Conservation (phyloP, 2,113 vertebrate genomes). For the Haliaeetus leucogaster region DNA sequence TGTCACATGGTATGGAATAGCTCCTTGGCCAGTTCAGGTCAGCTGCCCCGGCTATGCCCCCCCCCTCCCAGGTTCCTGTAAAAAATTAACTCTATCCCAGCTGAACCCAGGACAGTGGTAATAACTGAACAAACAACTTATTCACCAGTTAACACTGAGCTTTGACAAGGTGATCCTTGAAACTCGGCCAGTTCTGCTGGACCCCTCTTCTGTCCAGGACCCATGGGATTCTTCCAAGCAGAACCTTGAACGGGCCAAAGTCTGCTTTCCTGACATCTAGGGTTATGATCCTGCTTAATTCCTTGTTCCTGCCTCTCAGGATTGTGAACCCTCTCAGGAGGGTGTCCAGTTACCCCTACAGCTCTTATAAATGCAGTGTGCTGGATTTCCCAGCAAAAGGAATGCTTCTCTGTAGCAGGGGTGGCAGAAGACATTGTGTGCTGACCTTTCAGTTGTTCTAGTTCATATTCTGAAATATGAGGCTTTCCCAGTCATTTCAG, state of each 20-base stretch:
- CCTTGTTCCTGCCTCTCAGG: not conserved
- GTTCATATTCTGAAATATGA: not conserved
- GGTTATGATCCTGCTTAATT: not conserved
- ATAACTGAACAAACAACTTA: fast-evolving
- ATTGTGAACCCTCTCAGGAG: not conserved
- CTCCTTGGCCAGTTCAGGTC: no score
- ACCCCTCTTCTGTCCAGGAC: not conserved
- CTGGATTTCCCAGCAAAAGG: not conserved
- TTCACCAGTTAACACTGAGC: fast-evolving
- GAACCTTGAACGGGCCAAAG: not conserved
- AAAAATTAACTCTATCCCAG: no score
- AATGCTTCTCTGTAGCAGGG: not conserved
- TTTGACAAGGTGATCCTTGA: not conserved
- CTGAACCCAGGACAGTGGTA: no score
- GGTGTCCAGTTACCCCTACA: not conserved
- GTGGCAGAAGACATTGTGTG: not conserved
- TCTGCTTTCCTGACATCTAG: not conserved
- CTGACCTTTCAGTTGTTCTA: not conserved
- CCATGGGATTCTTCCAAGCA: not conserved
- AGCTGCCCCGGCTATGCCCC: no score
- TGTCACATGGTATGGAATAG: no score
- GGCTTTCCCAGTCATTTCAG: not conserved
- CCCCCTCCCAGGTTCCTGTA: no score
- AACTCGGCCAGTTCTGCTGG: not conserved
- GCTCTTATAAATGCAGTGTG: not conserved